phyloP scores from a whole-genome alignment of 2,888 invertebrate genomes.

The Latrodectus elegans region DNA sequence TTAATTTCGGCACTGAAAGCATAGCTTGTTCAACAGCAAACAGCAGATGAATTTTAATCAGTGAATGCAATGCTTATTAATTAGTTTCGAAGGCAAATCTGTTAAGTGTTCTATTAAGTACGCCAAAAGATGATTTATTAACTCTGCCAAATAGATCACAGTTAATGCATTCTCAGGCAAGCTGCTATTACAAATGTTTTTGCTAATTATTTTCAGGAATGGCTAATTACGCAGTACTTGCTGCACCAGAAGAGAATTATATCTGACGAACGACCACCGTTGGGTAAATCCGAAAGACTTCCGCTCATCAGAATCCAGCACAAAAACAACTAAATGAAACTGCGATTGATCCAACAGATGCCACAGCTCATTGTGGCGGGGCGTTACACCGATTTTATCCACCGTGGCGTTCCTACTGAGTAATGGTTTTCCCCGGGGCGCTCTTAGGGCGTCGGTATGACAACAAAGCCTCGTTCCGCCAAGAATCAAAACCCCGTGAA shows the following conservation, averaged over 20 bases:
- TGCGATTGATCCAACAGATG: neutral
- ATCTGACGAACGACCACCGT: neutral
- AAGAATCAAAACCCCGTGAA: slow-evolving; percentile 38
- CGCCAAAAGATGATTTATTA: too few relatives aligned
- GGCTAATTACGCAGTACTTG: neutral
- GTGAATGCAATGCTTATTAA: too few relatives aligned
- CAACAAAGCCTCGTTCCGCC: slow-evolving; percentile 55
- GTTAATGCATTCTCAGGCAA: too few relatives aligned
- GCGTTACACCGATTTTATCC: slow-evolving; percentile 22
- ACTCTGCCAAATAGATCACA: too few relatives aligned
- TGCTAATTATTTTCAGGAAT: too few relatives aligned
- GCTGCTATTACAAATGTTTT: too few relatives aligned
- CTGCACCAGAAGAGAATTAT: neutral
- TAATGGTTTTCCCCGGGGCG: slow-evolving; percentile 45
- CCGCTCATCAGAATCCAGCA: slow-evolving; percentile 10
- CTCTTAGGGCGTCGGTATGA: slow-evolving; percentile 40
- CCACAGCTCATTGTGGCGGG: neutral
- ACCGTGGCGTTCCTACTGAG: neutral
- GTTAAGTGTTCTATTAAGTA: too few relatives aligned
- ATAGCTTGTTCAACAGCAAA: too few relatives aligned
- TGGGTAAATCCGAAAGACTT: slow-evolving; percentile 1
- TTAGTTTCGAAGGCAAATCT: too few relatives aligned
- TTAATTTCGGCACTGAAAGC: too few relatives aligned
- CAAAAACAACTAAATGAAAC: slow-evolving; percentile 13
- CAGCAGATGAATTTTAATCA: too few relatives aligned